Evolutionary conservation across 2,113 vertebrate species (phyloP).

Genomic region (Fregata magnificens): DNA sequence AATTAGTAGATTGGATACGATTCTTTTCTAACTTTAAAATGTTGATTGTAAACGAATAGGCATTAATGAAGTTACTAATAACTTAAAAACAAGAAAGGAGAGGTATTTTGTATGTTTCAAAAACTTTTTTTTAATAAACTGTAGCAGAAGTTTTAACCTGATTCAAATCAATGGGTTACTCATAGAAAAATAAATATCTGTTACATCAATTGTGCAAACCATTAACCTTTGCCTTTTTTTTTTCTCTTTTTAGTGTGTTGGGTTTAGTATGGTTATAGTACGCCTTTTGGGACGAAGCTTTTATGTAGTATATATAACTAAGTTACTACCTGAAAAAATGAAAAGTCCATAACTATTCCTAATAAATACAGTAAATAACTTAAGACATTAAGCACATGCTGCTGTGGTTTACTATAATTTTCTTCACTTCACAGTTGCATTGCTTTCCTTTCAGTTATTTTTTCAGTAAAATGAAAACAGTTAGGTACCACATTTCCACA

Average conservation of each 20-base stretch:
- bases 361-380: not conserved
- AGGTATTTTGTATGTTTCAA: not conserved
- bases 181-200: not conserved
- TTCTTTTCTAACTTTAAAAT: not conserved
- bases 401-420: not conserved
- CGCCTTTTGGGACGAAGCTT: not conserved
- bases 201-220: not conserved
- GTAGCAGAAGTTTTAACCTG: not conserved
- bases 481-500: not conserved
- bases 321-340: not conserved
- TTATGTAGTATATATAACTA: not conserved
- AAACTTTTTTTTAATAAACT: not conserved
- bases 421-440: not conserved
- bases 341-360: not conserved
- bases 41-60: not conserved
- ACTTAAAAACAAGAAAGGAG: not conserved
- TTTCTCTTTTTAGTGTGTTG: not conserved
- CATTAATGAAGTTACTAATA: not conserved
- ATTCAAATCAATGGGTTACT: not conserved
- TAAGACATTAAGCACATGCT: not conserved
- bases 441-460: not conserved
- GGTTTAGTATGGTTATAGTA: not conserved
- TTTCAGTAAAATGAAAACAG: not conserved
- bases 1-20: fast-evolving
- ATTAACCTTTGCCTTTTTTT: not conserved